phyloP scores from a whole-genome alignment of 2,888 invertebrate genomes.

The Aphrophora alni region DNA sequence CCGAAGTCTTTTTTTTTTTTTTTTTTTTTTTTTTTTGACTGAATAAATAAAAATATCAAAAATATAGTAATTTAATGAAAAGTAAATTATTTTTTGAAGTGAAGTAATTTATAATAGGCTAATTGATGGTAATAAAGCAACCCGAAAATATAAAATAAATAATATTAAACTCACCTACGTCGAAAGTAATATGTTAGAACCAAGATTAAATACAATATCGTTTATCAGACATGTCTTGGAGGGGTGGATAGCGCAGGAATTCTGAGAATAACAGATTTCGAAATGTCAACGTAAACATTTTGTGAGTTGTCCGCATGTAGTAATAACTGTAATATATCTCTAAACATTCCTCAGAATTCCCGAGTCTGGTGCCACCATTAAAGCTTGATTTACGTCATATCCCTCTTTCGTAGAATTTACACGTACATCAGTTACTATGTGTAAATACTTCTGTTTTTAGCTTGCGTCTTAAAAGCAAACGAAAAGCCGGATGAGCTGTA shows the following conservation, averaged over 20 bases:
- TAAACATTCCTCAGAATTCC: background rate
- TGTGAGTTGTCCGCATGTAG: background rate
- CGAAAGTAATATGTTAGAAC: background rate
- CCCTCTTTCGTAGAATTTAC: background rate
- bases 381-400: background rate
- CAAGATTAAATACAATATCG: background rate
- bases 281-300: constrained; percentile 5
- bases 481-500: background rate
- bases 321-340: constrained; percentile 6
- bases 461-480: background rate
- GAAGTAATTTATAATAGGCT: too few relatives aligned
- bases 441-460: constrained; percentile 3
- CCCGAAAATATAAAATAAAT: too few relatives aligned
- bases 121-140: too few relatives aligned
- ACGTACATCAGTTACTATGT: background rate
- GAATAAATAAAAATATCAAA: too few relatives aligned
- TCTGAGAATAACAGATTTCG: background rate
- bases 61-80: too few relatives aligned
- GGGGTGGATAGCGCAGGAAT: background rate
- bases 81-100: too few relatives aligned
- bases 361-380: background rate
- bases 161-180: too few relatives aligned
- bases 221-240: background rate
- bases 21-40: too few relatives aligned
- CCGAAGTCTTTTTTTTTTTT: too few relatives aligned